Evolutionary conservation across 2,113 vertebrate genomes (phyloP).

Genomic region (Rafetus swinhoei): DNA sequence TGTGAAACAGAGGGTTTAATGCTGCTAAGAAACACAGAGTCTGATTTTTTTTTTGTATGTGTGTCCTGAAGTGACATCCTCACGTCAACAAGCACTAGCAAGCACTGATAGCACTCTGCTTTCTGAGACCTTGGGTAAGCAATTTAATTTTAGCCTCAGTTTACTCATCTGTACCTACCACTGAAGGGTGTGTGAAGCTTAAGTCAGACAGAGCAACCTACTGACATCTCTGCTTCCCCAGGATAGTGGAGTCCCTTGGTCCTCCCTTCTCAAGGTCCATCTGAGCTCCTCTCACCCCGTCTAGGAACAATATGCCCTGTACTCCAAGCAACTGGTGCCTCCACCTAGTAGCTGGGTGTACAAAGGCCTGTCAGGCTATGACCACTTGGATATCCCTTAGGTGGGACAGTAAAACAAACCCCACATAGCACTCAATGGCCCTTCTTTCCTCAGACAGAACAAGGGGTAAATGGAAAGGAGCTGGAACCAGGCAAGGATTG

Average conservation of each 20-base stretch:
- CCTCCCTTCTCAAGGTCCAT: not conserved
- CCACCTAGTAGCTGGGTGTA: not conserved
- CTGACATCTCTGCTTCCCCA: not conserved
- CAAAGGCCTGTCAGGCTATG: not conserved
- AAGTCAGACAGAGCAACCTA: not conserved
- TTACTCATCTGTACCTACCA: accelerated
- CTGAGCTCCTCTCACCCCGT: not conserved
- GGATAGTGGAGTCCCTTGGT: not conserved
- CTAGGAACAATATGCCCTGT: not conserved
- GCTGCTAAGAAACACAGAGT: constrained; percentile 54
- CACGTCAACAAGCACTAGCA: not conserved
- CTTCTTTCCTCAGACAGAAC: not conserved
- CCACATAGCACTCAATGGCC: not conserved
- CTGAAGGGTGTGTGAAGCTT: not conserved
- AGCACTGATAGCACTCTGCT: accelerated
- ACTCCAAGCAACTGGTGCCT: not conserved
- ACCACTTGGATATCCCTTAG: not conserved
- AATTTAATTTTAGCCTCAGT: not conserved
- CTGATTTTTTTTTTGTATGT: constrained; percentile 16
- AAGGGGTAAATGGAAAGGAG: not conserved
- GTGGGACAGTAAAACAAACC: not conserved
- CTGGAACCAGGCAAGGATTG: not conserved
- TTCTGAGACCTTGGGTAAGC: not conserved
- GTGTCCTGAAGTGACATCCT: constrained; percentile 40
- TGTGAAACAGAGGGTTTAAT: constrained; percentile 25